Conservation (phyloP, 2,113 vertebrate genomes). For the Xiphophorus hellerii region DNA sequence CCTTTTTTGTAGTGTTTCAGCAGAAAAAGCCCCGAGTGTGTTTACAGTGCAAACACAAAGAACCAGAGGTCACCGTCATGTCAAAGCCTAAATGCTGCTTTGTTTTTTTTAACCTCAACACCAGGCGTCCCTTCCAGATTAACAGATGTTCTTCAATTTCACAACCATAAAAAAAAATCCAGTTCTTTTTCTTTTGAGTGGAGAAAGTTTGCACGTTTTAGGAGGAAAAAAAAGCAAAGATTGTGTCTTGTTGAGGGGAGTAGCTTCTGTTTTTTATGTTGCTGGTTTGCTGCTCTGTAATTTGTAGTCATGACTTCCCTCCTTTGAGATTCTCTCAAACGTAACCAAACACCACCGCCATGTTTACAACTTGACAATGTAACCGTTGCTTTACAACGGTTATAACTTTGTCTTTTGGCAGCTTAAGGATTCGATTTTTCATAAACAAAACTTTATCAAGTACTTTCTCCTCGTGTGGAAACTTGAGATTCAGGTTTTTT, state of each 20-base stretch:
- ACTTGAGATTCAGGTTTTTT: no score
- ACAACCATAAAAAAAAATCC: not conserved
- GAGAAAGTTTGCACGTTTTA: not conserved
- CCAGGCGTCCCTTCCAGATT: no score
- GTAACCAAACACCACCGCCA: not conserved
- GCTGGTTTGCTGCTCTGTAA: not conserved
- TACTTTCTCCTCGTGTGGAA: no score
- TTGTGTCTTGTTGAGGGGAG: not conserved
- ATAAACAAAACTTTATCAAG: no score
- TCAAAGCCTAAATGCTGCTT: slow-evolving; percentile 15
- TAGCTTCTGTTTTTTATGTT: slow-evolving; percentile 10
- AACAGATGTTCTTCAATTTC: not conserved
- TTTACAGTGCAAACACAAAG: slow-evolving; percentile 54
- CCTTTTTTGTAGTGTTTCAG: slow-evolving; percentile 16
- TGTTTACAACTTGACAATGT: not conserved
- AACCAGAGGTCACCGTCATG: slow-evolving; percentile 32
- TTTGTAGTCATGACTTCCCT: not conserved
- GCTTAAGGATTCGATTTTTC: no score
- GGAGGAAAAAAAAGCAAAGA: not conserved
- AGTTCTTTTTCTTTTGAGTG: not conserved
- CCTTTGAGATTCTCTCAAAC: not conserved
- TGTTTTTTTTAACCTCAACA: not conserved
- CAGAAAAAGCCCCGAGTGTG: slow-evolving; percentile 43
- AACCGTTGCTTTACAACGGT: no score
- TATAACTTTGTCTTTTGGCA: no score